Base-by-base conservation (phyloP, 2,113 vertebrate species). In the Anarhynchus alexandrinus region DNA sequence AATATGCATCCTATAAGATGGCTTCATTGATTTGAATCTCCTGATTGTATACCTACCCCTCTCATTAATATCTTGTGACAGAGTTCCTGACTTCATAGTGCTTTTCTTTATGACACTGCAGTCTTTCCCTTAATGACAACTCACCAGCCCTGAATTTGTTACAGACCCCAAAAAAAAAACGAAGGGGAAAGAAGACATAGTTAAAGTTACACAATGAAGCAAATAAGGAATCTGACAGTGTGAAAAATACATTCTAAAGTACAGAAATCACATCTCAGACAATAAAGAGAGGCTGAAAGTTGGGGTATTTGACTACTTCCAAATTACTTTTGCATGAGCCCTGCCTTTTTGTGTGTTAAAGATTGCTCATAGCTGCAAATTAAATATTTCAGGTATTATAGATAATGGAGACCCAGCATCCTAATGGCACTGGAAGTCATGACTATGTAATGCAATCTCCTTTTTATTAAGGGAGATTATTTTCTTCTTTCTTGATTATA, bases 331-430 rank as follows among this genome's bases (percentile, higher is more conserved):
- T 74, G 51, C 19, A 5, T 26, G 36, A 91, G 62, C 36, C 42
- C 25, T 81, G 40, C 43, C 65, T 85, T 92, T 69, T 34, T 67
- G 26, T 27, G 15, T 25, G 21, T 43, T 89, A 85, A 76, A 94
- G 62, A 91, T 90, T 69, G 45, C 45, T 86, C 71, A 74, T 2
- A 62, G 72, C 72, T 90, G 52, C 85, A 92, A 94, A 96, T 96
- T 80, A 95, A 95, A 78, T 86, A 81, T 81, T 93, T 92, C 2
- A 15, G 84, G 66, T 84, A 78, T 77, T 83, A 38, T 7, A 90
- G 92, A 71, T 84, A 94, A 86, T 10, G 67, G 64, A 83, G 22
- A 73, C 10, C 59, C 85, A 88, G 79, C 73, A 61, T 30, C 66
- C 70, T 91, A 85, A 91, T 61, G 78, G 70, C 62, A n/a, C n/a